Base-by-base conservation (phyloP, 2,797 vertebrate genomes). In the Sebastes diaconus region DNA sequence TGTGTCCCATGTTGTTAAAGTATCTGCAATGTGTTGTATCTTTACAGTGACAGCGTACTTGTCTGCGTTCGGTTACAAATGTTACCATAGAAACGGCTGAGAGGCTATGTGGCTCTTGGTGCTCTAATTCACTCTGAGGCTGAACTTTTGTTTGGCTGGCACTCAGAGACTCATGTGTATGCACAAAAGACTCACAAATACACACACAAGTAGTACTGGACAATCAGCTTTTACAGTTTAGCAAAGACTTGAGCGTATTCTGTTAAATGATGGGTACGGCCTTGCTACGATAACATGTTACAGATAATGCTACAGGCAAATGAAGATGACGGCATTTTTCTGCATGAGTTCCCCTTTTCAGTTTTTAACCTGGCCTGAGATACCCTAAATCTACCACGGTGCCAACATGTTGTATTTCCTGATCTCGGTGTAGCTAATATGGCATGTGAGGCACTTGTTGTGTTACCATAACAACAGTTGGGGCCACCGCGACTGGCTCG, bases 391-490 rank as follows among this genome's bases (percentile, higher is more conserved):
- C 25, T n/a, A 54, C 22, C 22, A 25, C 24, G 1, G 13, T 25
- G 29, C 11, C 34, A 39, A 58, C 67, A 72, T 60, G 29, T 42
- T 63, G 46, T 52, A 70, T 80, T 84, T 80, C 50, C 54, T 14
- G n/a, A 36, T 60, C 36, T 78, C 13, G n/a, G 75, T 79, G 79
- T 74, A 69, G 57, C 83, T 81, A 79, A 88, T 85, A 81, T 64
- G 54, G 74, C 80, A 78, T 85, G 80, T 72, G 83, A 91, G 83
- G 68, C 68, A 69, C 89, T 93, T 87, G 77, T 72, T 77, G 81
- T 78, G 91, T 94, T 91, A 86, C 92, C 92, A 93, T 93, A 83
- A 87, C 92, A 92, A 91, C 93, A 77, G 79, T 68, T 63, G 84
- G 83, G 89, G 89, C 92, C 82, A 70, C 24, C 5, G 64, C 25